Evolutionary conservation across 2,888 invertebrate species (phyloP), one percentile per base, ranked within the genome.

Genomic region (Leptinotarsa rubiginosa): DNA sequence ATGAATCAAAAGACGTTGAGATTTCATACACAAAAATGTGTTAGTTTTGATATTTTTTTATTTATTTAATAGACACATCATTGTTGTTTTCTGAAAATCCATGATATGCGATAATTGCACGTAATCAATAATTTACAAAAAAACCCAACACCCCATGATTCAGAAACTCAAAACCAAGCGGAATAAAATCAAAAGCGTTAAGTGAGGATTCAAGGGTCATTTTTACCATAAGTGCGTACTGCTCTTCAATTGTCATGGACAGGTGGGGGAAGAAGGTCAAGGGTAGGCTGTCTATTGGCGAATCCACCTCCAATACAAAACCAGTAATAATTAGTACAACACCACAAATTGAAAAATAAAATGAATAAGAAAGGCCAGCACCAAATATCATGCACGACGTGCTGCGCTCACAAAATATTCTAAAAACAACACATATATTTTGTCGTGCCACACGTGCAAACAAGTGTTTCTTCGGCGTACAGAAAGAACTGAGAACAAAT

Each of bases 261-360:
- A 87, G 83, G 81, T 85, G 85, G 81, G 87, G 86, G 86, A 86
- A 86, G 87, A 87, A 87, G 88, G 87, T 87, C 85, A 88, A 87
- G 87, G 89, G 89, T 87, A 89, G 88, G 88, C 89, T 86, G 87
- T 89, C 89, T 87, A 88, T 87, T 88, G 89, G 88, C 87, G 88
- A 87, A 87, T 90, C 89, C 90, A 88, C 87, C 90, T 90, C 90
- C 79, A 83, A 85, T 82, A 85, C 84, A 85, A 86, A 80, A 81
- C 80, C 81, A 81, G 20, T 56, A 47, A 81, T 77, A 78, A 78
- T 77, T 75, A 79, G 76, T 76, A 74, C 75, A 74, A 78, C 78
- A 74, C 75, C 78, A 80, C 75, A 79, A 73, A 71, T 77, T 65
- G 75, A 67, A 20, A 72, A 69, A 70, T 62, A 72, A 77, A 74